Conservation (phyloP, 1,140 invertebrate species). For the Chrysomallon squamiferum region DNA sequence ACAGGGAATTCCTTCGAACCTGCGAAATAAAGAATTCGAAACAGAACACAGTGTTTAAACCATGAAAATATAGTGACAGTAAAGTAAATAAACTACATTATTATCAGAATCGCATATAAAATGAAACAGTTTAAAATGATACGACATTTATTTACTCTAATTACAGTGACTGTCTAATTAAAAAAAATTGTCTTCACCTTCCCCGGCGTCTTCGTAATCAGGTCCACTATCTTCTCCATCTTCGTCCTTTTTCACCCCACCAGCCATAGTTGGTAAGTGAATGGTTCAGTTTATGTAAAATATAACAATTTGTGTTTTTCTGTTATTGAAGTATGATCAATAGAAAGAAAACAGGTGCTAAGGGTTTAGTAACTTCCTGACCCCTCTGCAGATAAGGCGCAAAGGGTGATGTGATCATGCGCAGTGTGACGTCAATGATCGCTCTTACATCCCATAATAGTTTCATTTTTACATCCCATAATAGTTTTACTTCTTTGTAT, state of each 20-base stretch:
- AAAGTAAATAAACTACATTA: background rate
- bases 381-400: constrained; percentile 23
- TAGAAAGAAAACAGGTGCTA: constrained; percentile 5
- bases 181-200: constrained; percentile 22
- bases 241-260: constrained; percentile 23
- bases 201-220: constrained; percentile 33
- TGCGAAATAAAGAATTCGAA: background rate
- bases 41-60: background rate
- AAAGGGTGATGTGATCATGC: constrained; percentile 38
- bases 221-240: constrained; percentile 31
- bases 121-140: background rate
- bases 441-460: constrained; percentile 41
- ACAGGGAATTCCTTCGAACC: background rate
- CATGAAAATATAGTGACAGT: background rate
- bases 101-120: background rate
- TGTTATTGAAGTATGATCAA: background rate
- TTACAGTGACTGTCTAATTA: background rate
- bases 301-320: background rate
- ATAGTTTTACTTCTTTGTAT: constrained; percentile 9
- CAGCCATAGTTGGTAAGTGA: constrained; percentile 12
- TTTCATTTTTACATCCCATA: constrained; percentile 17
- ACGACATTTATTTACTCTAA: background rate
- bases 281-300: constrained; percentile 1
- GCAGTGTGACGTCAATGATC: constrained; percentile 48
- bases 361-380: constrained; percentile 14